Base-by-base conservation (phyloP, 2,113 vertebrate species). In the Brachypteracias leptosomus region DNA sequence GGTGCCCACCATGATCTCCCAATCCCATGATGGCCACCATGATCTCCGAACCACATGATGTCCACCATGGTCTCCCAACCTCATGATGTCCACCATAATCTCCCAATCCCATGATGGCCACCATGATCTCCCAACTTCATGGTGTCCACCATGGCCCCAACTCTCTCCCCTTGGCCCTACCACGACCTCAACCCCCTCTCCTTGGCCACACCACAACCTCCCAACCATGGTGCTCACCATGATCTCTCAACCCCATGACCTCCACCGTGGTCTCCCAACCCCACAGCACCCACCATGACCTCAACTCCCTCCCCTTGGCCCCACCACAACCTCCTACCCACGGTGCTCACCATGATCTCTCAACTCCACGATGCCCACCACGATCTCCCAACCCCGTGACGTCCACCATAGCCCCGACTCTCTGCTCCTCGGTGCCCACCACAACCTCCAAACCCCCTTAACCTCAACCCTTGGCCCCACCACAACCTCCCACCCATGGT, bases 1-100 rank as follows among this genome's bases (percentile, higher is more conserved):
- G 36, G 57, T 44, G 31, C 22, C 46, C 52, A 47, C 11, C 61
- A 18, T 38, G 13, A 4, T 4, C 36, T 16, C 54, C 29, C 35
- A 17, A 0, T 11, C 36, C 12, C 36, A 28, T 3, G 4, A 16
- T 22, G 42, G 12, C 20, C 25, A 24, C 3, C 24, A 16, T 0
- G 4, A 16, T 35, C 22, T 31, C 24, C 13, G 2, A 24, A 25
- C 58, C 16, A 22, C 16, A 19, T 28, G 10, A 11, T 40, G 17
- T 5, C 28, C 36, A 42, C 16, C 61, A 29, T 44, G 44, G 9
- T 13, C 33, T 59, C 58, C 58, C 21, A 59, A 59, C 33, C 40
- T 24, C 13, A 20, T 3, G 4, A 18, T 29, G 33, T 6, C 61
- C 42, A 35, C 10, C 40, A 15, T n/a, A 13, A 20, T 15, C 44